Percentiles rank a stretch among this genome's conserved stretches.
Evolutionary conservation across 2,797 vertebrate genomes (phyloP).

Genomic region (Emydoidea blandingii): DNA sequence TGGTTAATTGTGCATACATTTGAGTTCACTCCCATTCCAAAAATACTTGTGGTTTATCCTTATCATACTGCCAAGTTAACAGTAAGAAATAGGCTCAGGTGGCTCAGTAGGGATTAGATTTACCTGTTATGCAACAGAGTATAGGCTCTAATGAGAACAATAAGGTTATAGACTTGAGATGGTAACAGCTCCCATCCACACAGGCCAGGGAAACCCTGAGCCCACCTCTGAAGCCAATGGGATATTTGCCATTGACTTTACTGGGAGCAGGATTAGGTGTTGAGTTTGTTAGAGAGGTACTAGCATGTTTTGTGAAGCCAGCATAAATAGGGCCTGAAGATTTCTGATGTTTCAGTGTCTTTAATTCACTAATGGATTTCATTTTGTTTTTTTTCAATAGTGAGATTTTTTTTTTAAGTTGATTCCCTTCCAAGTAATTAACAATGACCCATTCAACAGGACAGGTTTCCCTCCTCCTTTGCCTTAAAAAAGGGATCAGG

Average conservation of each 20-base stretch:
- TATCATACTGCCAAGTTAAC: constrained; percentile 67
- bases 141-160: constrained; percentile 35
- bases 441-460: not conserved
- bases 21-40: constrained; percentile 52
- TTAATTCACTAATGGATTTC: not conserved
- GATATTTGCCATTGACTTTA: not conserved
- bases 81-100: constrained; percentile 63
- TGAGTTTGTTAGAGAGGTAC: not conserved
- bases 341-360: not conserved
- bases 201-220: constrained; percentile 17
- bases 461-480: not conserved
- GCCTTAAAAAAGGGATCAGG: not conserved
- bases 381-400: not conserved
- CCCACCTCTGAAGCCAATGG: not conserved
- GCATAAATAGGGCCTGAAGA: not conserved
- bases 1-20: constrained; percentile 18
- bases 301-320: not conserved
- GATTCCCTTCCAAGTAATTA: not conserved
- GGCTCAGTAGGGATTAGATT: constrained; percentile 66
- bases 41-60: constrained; percentile 73
- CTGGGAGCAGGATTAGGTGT: not conserved
- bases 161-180: not conserved
- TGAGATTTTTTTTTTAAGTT: not conserved
- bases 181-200: not conserved
- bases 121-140: constrained; percentile 56